A percentile compares a stretch with the other conserved stretches of the same genome.
Evolutionary conservation across 2,113 vertebrate genomes (phyloP).

Genomic region (Odontesthes bonariensis): DNA sequence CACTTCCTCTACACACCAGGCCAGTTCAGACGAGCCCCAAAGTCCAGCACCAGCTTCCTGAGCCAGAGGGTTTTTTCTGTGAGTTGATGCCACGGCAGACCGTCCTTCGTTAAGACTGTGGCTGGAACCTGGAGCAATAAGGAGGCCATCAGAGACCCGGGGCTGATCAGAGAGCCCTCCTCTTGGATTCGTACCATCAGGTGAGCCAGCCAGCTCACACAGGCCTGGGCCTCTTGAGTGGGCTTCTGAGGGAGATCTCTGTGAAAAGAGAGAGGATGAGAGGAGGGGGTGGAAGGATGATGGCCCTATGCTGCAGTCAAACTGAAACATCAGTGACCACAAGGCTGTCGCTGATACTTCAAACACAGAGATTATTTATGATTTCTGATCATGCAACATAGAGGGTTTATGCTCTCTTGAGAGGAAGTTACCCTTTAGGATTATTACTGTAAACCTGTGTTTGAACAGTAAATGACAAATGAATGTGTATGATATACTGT

Average conservation of each 20-base stretch:
- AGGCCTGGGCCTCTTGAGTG: slow-evolving; percentile 85
- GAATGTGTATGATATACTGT: too few species aligned
- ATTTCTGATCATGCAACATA: too few species aligned
- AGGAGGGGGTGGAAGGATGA: not conserved
- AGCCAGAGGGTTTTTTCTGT: slow-evolving; percentile 89
- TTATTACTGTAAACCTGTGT: too few species aligned
- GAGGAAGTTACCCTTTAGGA: too few species aligned
- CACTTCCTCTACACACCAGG: slow-evolving; percentile 53
- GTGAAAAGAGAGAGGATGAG: not conserved
- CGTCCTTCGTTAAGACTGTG: slow-evolving; percentile 62
- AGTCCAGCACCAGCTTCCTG: slow-evolving; percentile 84
- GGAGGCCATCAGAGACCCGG: slow-evolving; percentile 88
- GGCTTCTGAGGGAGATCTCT: slow-evolving; percentile 91
- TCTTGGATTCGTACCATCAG: slow-evolving; percentile 89
- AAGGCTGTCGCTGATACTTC: not conserved
- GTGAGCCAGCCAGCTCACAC: slow-evolving; percentile 88
- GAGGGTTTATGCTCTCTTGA: too few species aligned
- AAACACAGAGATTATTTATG: too few species aligned
- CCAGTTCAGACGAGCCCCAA: slow-evolving; percentile 90
- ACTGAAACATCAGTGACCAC: not conserved
- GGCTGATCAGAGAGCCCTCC: slow-evolving; percentile 86
- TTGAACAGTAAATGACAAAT: too few species aligned
- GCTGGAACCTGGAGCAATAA: slow-evolving; percentile 86
- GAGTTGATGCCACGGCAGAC: slow-evolving; percentile 84
- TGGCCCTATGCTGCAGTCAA: not conserved